Conservation (phyloP, 2,888 invertebrate genomes). For the Phrixothrix hirtus region DNA sequence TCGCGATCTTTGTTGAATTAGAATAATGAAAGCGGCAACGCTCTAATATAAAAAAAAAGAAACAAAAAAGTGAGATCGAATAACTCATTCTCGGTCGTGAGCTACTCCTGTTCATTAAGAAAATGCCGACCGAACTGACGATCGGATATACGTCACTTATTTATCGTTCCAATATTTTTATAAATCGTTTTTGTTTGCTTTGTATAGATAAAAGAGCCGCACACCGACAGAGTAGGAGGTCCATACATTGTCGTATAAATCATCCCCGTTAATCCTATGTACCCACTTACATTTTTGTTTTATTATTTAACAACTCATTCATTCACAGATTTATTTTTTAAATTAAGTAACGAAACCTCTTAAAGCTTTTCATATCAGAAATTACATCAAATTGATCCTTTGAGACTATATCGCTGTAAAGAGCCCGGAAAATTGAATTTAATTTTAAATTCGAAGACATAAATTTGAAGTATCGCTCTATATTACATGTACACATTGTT, state of each 20-base stretch:
- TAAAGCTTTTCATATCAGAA: no score
- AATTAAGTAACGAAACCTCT: no score
- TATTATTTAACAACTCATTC: background rate
- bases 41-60: constrained; percentile 7
- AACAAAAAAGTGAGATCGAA: constrained; percentile 20
- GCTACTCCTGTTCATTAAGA: constrained; percentile 36
- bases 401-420: no score
- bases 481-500: no score
- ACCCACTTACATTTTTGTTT: constrained; percentile 9
- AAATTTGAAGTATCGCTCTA: no score
- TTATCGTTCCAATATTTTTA: constrained; percentile 39
- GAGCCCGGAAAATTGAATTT: no score
- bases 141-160: constrained; percentile 31
- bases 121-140: constrained; percentile 25
- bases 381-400: no score
- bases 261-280: constrained; percentile 31
- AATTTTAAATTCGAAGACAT: no score
- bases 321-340: background rate
- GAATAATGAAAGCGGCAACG: constrained; percentile 11
- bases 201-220: constrained; percentile 33
- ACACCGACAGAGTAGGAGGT: constrained; percentile 37
- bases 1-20: constrained; percentile 11
- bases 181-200: constrained; percentile 35
- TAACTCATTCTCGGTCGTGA: constrained; percentile 27
- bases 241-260: constrained; percentile 35